Conservation (phyloP, 2,113 vertebrate genomes). For the Percina caprodes region DNA sequence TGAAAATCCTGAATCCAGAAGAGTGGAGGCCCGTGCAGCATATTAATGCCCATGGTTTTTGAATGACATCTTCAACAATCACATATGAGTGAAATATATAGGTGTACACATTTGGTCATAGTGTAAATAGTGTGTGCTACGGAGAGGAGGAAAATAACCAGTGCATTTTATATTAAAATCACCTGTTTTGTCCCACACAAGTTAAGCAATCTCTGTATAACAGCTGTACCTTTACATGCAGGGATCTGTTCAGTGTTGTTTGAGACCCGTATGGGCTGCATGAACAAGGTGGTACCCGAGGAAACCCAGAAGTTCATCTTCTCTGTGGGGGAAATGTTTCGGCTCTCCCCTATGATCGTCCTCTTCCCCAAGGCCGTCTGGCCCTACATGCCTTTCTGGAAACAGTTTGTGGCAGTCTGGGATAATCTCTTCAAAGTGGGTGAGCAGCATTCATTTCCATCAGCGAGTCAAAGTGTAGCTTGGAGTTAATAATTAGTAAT, state of each 20-base stretch:
- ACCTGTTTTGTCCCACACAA: not conserved
- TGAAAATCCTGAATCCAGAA: conserved; percentile 5
- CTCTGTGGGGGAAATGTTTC: conserved; percentile 85
- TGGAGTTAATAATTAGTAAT: no score
- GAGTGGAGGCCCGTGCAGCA: not conserved
- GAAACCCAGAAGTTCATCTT: conserved; percentile 84
- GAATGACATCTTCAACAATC: not conserved
- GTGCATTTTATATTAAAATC: not conserved
- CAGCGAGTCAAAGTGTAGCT: no score
- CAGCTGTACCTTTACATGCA: conserved; percentile 12
- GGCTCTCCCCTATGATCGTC: conserved; percentile 74
- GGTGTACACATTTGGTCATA: not conserved
- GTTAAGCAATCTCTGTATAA: not conserved
- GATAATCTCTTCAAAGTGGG: conserved; percentile 84
- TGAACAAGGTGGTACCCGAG: conserved; percentile 79
- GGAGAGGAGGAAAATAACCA: not conserved
- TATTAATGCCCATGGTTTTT: not conserved
- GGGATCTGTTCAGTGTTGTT: conserved; percentile 84
- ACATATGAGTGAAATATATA: not conserved
- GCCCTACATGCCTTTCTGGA: conserved; percentile 83
- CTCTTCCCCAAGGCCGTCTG: conserved; percentile 80
- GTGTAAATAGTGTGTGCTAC: not conserved
- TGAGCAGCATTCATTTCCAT: conserved; percentile 53
- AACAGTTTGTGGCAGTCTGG: conserved; percentile 81
- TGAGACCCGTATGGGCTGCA: conserved; percentile 84